Evolutionary conservation across 2,113 vertebrate genomes (phyloP), one percentile per base, ranked within the genome.

Genomic region (Atrichornis clamosus): DNA sequence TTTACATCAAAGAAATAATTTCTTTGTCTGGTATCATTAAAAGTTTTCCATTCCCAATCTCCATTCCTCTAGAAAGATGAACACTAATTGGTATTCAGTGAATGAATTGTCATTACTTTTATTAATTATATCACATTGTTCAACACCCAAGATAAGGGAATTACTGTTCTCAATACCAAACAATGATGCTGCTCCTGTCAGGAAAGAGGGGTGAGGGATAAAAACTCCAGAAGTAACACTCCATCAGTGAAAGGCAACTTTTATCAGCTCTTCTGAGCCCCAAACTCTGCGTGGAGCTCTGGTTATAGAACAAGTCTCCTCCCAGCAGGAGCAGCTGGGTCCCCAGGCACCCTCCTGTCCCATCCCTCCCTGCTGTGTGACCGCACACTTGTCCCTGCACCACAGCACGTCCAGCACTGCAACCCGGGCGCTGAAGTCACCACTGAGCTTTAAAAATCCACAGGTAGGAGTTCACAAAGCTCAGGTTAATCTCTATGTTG

Each of bases 301-400:
- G 55, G 33, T 53, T 15, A 1, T 0, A 22, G 56, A n/a, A 4
- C 0, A 35, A 5, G 9, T 3, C 26, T 9, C 4, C 24, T 35
- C 4, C 14, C 19, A 2, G 2, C 0, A 10, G 73, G 21, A 81
- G 50, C 5, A 9, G 41, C 13, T 10, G 14, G 53, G 13, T 26
- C 16, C 10, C 1, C 20, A 9, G 55, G 64, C 59, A 20, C 17
- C 5, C 55, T 42, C 27, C 76, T 7, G n/a, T 1, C 60, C 8
- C 7, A 7, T 32, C 2, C 1, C 5, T 8, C 26, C 12, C 18
- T 2, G 3, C 9, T 3, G 37, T 2, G 15, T 6, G 13, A 11
- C 30, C 59, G 14, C 64, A 11, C 56, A 3, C 16, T 4, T 7
- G 1, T 1, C 88, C 7, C 62, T 10, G 50, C 46, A 16, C 5